phyloP scores from a whole-genome alignment of 2,797 vertebrate genomes.

The Lutjanus campechanus region DNA sequence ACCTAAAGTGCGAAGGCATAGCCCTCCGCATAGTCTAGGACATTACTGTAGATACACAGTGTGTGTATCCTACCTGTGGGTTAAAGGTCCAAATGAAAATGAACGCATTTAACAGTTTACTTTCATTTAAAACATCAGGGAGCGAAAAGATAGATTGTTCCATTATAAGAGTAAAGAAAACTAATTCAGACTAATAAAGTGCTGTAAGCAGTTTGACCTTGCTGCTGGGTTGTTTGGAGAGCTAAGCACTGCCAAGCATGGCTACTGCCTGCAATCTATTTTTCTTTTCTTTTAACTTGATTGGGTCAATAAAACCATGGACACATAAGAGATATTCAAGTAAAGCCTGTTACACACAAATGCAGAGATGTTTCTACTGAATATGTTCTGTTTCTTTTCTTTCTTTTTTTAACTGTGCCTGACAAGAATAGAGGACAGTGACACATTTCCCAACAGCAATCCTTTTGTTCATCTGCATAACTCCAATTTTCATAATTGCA shows the following conservation, averaged over 20 bases:
- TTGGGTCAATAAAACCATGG: slow-evolving; percentile 33
- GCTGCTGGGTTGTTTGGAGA: slow-evolving; percentile 40
- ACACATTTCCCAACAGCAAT: slow-evolving; percentile 77
- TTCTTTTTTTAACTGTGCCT: slow-evolving; percentile 29
- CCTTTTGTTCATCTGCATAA: slow-evolving; percentile 87
- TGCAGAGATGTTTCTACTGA: slow-evolving; percentile 25
- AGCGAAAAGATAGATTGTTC: slow-evolving; percentile 41
- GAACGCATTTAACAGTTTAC: slow-evolving; percentile 32
- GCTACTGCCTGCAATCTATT: slow-evolving; percentile 21
- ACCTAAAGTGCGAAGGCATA: background rate
- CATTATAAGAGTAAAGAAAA: slow-evolving; percentile 46
- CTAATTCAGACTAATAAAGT: slow-evolving; percentile 62
- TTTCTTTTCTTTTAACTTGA: slow-evolving; percentile 39
- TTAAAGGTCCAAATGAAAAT: slow-evolving; percentile 18
- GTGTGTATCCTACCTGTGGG: slow-evolving; percentile 8
- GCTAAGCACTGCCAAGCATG: slow-evolving; percentile 14
- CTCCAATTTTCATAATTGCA: slow-evolving; percentile 87
- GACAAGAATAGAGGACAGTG: slow-evolving; percentile 57
- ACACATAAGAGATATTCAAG: slow-evolving; percentile 17
- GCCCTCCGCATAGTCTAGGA: background rate
- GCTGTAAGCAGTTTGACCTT: slow-evolving; percentile 64
- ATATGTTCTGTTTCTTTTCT: slow-evolving; percentile 21
- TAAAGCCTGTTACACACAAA: slow-evolving; percentile 16
- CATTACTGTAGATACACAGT: background rate
- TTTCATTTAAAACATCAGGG: slow-evolving; percentile 43